Evolutionary conservation across 37 sponge, comb jelly and placozoan genomes (phyloP).

Genomic region (Cliona cf. orientalis): DNA sequence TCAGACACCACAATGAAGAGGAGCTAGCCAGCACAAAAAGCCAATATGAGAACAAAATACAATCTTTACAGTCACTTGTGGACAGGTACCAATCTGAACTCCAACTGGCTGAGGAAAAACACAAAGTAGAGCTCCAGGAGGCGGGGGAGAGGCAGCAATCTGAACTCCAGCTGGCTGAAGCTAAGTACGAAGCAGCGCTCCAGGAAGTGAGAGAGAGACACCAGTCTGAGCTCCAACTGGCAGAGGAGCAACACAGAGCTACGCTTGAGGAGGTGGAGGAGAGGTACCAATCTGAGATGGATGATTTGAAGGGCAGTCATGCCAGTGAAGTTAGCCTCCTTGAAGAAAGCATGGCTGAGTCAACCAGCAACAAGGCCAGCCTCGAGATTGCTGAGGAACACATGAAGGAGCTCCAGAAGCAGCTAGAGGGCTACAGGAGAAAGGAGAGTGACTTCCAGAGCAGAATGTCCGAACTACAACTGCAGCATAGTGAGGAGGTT

Average conservation of each 20-base stretch:
- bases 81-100: slow-evolving; percentile 11
- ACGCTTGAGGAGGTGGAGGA: slow-evolving; percentile 8
- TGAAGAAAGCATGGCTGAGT: slow-evolving; percentile 45
- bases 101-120: not conserved
- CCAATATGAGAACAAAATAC: not conserved
- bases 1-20: slow-evolving; percentile 9
- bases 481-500: slow-evolving; percentile 34
- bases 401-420: slow-evolving; percentile 54
- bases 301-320: slow-evolving; percentile 17
- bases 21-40: not conserved
- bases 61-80: not conserved
- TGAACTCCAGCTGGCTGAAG: not conserved
- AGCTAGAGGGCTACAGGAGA: slow-evolving; percentile 51
- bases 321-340: slow-evolving; percentile 31
- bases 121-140: not conserved
- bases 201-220: slow-evolving; percentile 19
- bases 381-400: slow-evolving; percentile 62
- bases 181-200: not conserved
- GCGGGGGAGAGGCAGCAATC: not conserved
- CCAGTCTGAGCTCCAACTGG: not conserved
- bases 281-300: slow-evolving; percentile 31
- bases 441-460: slow-evolving; percentile 45
- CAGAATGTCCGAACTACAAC: slow-evolving; percentile 5
- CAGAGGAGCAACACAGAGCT: not conserved
- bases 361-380: slow-evolving; percentile 31